Evolutionary conservation across 2,113 vertebrate genomes (phyloP).

Genomic region (Polypterus senegalus): DNA sequence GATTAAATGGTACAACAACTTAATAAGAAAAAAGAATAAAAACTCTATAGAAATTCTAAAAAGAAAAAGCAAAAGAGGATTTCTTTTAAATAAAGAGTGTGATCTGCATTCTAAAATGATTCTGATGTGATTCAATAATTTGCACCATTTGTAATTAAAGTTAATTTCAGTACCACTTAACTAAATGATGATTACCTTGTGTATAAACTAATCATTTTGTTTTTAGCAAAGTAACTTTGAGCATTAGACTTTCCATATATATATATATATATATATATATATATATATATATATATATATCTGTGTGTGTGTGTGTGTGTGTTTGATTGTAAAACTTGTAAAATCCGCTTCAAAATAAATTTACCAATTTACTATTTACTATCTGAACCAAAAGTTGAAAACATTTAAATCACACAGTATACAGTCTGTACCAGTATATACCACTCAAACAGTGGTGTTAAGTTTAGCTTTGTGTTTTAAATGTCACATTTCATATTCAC

Average conservation of each 20-base stretch:
- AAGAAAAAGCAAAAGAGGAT: not conserved
- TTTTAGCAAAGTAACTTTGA: not conserved
- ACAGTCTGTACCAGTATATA: too few relatives aligned
- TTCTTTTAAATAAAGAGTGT: not conserved
- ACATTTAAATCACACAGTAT: too few relatives aligned
- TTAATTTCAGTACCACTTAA: not conserved
- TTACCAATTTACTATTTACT: not conserved
- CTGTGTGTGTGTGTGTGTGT: not conserved
- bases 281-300: not conserved
- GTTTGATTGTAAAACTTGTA: not conserved
- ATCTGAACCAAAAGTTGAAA: too few relatives aligned
- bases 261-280: not conserved
- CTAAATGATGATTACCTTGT: not conserved
- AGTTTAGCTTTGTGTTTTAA: too few relatives aligned
- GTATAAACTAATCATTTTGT: not conserved
- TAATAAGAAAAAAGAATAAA: not conserved
- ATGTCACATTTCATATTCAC: too few relatives aligned
- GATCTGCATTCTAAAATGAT: not conserved
- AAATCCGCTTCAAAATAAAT: not conserved
- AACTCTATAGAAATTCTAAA: not conserved
- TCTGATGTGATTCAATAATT: not conserved
- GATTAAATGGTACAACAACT: not conserved
- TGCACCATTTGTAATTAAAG: not conserved
- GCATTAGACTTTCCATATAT: not conserved
- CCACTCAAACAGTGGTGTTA: too few relatives aligned